Evolutionary conservation across 2,888 invertebrate genomes (phyloP), one percentile per base, ranked within the genome.

Genomic region (Ferrisia virgata): DNA sequence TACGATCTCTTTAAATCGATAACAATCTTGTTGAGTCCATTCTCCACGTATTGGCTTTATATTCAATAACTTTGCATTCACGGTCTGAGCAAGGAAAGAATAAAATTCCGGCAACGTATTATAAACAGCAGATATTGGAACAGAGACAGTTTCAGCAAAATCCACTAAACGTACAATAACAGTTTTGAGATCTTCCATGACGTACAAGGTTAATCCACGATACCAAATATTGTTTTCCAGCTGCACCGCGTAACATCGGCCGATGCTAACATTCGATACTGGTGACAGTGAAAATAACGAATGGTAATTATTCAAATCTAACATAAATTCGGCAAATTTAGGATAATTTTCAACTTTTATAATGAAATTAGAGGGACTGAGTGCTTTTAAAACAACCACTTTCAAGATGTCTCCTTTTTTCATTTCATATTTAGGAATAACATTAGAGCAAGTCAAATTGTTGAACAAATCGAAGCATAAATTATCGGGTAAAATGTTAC

Each of bases 11-110:
- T 36, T 76, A 18, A 76, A 76, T 36, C 72, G 9, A 25, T 76
- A 33, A 36, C 72, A 76, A 18, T 76, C 72, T 36, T 76, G 31
- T 33, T 33, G 36, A 36, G 72, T 76, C 72, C 72, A 76, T 76
- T 76, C 72, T 8, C 72, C 72, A 9, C 9, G 72, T 11, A 36
- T 36, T 33, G 72, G 33, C 1, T 36, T 36, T 6, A 76, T 36
- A 18, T 76, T 76, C 0, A 76, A 18, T 18, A 76, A 76, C 22
- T 76, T 36, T 1, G 72, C 72, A 5, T 36, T 76, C 1, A 76
- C 18, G 9, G 72, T 76, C 18, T 76, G 72, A 0, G 15, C 36
- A 1, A 36, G 72, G 2, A 76, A 36, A 4, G 36, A n/a, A 5
- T n/a, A n/a, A 33, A 72, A 72, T 72, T 33, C 36, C n/a, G 33